Evolutionary conservation across 2,888 invertebrate genomes (phyloP), one percentile per base, ranked within the genome.

Genomic region (Folsomia manolachei): DNA sequence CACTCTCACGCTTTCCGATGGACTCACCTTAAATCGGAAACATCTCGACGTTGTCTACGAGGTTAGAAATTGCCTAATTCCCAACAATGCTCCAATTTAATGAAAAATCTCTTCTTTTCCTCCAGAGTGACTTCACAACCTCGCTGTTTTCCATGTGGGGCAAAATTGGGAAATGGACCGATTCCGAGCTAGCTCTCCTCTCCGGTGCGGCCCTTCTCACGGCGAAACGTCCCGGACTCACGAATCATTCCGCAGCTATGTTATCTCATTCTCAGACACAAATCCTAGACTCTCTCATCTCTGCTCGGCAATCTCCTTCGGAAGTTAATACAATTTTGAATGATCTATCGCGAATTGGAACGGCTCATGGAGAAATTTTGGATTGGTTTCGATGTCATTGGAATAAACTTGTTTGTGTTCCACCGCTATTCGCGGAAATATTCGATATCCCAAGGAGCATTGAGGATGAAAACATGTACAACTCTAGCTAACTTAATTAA

Each of bases 401-500:
- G 95, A 88, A 89, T 73, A 89, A 90, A 82, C 87, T 93, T 73
- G 88, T 91, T 76, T 83, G 83, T 75, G 88, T 97, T 81, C 97
- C 97, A 63, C 95, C 96, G 1, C 88, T 97, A 70, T 97, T 95
- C 85, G 92, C 96, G 51, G 97, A 97, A 86, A 95, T 97, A 82
- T 97, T 95, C 86, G 97, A 97, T 88, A 95, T 97, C 85, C 94
- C 95, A 80, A 93, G 91, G 84, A 88, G 89, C 82, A 91, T 90
- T 83, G 91, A 91, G 82, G 91, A 91, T 83, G 81, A 80, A 72
- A 75, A 73, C 23, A 81, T 81, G 81, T 81, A 81, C 73, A 80
- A 79, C 72, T 56, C 23, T 27, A 81, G 79, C 75, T 79, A 80
- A 72, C 71, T 63, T 52, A 62, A 66, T 70, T 9, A 39, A 39